Base-by-base conservation (phyloP, 2,888 invertebrate species). In the Synergus umbraculus region DNA sequence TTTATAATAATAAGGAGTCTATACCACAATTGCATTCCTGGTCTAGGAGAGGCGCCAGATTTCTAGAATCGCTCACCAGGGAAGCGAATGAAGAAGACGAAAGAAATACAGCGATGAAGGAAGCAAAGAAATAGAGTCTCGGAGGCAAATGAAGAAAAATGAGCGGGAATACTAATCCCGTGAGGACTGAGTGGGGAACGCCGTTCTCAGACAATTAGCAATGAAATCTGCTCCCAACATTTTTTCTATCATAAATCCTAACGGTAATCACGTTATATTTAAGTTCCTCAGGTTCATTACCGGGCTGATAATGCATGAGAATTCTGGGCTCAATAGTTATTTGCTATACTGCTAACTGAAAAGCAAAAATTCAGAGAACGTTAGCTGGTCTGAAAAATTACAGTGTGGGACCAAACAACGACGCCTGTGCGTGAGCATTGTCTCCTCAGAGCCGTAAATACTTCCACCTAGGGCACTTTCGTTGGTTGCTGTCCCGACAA, bases 361-460 rank as follows among this genome's bases (percentile, higher is more conserved):
- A 73, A 37, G 54, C 54, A n/a, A 73, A 58, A 41, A 29, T 73
- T 44, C 43, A 66, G 44, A 66, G 66, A 66, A 66, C 63, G 29
- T 63, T 63, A 29, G 63, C 63, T 63, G 63, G 63, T 29, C 18
- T 63, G 29, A 63, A 63, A 63, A 22, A 63, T 29, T 63, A 12
- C 22, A 63, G 29, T 18, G 63, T 18, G 63, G 63, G 63, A 29
- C 43, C 66, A 66, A 73, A 73, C 73, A 73, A 73, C 73, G 41
- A 73, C 73, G 37, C 54, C 58, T 81, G 83, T 81, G 80, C 76
- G 82, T 80, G 77, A 67, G 89, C 89, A 89, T 89, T 89, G 89
- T 89, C 87, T 88, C 86, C 82, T 80, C 83, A 83, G 82, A 86
- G 87, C 86, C 89, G 87, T 89, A 89, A 89, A 89, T 89, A 89